Evolutionary conservation across 2,888 invertebrate genomes (phyloP), one percentile per base, ranked within the genome.

Genomic region (Brachyopa scutellaris): DNA sequence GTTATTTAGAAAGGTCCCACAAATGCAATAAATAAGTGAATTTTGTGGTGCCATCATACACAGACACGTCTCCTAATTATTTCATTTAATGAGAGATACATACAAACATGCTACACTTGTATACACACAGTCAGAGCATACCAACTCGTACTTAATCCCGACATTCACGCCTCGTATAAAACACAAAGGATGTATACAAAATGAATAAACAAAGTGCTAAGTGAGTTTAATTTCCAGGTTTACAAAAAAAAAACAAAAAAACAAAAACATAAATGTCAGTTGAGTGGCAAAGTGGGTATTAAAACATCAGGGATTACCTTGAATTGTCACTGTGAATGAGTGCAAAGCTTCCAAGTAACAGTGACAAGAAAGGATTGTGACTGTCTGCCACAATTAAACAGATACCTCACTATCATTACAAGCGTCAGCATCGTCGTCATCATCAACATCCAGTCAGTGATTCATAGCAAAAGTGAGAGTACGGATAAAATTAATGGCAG

Each of bases 241-340:
- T 74, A 74, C 62, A 80, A 64, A 70, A n/a, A n/a, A n/a, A n/a
- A n/a, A n/a, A n/a, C n/a, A n/a, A n/a, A n/a, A n/a, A n/a, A n/a
- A n/a, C n/a, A n/a, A n/a, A n/a, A n/a, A n/a, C n/a, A n/a, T n/a
- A n/a, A 76, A 70, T 76, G 70, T 76, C 70, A 76, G 69, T 64
- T 64, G 64, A 59, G 69, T 82, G 76, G 38, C 64, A 61, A 64
- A 70, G 64, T 62, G 31, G 80, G 59, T 66, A 57, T 82, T 64
- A 59, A 76, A 82, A 64, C 64, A 62, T 76, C 76, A 82, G 76
- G 80, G 80, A 82, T 82, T 82, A 74, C 74, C 79, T 80, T 80
- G 79, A 80, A 69, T 74, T 74, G 74, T 80, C 53, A 31, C 57
- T 26, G 59, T 40, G 33, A 62, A 11, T 42, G 49, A 55, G 6